These are phyloP conservation scores for Heliconius hortense DNA, from an alignment of 2,888 invertebrate genomes.

Conservation along the genomic window DNA sequence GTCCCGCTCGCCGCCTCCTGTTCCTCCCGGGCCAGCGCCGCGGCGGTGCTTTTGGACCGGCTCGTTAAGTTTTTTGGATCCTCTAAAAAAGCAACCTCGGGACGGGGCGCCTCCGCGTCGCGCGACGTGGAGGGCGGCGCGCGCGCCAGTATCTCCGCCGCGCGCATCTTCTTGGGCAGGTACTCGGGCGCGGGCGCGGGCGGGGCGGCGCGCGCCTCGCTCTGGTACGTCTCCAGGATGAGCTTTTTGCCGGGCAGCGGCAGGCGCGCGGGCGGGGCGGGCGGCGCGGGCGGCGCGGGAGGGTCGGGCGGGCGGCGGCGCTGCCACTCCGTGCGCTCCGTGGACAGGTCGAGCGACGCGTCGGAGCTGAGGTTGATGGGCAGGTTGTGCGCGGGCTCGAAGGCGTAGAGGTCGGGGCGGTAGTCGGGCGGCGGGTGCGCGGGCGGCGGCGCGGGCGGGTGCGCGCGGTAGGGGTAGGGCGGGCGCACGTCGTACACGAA, in stretches of 20 bases:
- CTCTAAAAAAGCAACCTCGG: conserved; percentile 78
- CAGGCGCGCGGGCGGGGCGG: conserved; percentile 60
- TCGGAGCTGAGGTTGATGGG: conserved; percentile 79
- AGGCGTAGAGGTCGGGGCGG: conserved; percentile 66
- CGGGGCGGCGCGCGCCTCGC: conserved; percentile 61
- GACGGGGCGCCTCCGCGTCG: conserved; percentile 51
- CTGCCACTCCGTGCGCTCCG: conserved; percentile 69
- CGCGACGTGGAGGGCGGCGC: conserved; percentile 49
- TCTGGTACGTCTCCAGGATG: conserved; percentile 77
- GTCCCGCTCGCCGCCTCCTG: conserved; percentile 79
- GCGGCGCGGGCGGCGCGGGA: conserved; percentile 68
- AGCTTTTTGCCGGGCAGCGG: conserved; percentile 77
- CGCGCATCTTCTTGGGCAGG: conserved; percentile 79
- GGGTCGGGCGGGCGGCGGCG: conserved; percentile 69
- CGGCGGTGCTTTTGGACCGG: conserved; percentile 82
- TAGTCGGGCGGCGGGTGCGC: conserved; percentile 59
- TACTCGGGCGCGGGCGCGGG: conserved; percentile 65
- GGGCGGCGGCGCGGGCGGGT: conserved; percentile 54
- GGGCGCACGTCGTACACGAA: conserved; percentile 55
- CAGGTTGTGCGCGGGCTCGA: conserved; percentile 64
- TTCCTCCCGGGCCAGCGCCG: conserved; percentile 82
- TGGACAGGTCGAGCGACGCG: conserved; percentile 71
- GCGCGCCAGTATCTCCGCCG: conserved; percentile 69
- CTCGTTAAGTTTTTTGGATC: conserved; percentile 81
- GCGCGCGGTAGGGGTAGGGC: conserved; percentile 48